A percentile compares a stretch with the other conserved stretches of the same genome.
Conservation (phyloP, 2,888 invertebrate species). For the Sycophila texana region DNA sequence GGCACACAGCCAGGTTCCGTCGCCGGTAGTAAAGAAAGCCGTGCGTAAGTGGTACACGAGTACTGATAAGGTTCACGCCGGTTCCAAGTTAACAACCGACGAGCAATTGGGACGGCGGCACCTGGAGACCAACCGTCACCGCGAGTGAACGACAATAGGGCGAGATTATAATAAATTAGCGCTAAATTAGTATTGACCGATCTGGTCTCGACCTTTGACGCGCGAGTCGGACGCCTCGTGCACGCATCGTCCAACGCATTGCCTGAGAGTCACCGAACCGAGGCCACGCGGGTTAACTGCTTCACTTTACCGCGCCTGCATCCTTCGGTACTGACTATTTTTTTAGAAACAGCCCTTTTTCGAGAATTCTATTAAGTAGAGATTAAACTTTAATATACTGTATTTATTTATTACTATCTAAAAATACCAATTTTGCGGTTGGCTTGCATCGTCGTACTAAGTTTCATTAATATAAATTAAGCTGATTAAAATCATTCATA, state of each 20-base stretch:
- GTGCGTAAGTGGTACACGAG: too few species aligned
- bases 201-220: slow-evolving; percentile 64
- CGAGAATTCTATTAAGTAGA: too few species aligned
- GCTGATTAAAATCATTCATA: too few species aligned
- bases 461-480: too few species aligned
- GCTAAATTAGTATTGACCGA: slow-evolving; percentile 71
- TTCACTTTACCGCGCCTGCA: not conserved
- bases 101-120: not conserved
- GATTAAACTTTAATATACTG: too few species aligned
- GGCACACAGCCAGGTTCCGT: too few species aligned
- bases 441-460: too few species aligned
- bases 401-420: too few species aligned
- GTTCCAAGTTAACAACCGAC: slow-evolving; percentile 25
- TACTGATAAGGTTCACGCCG: not conserved
- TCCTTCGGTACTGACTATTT: not conserved
- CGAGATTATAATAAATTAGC: slow-evolving; percentile 71
- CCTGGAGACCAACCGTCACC: not conserved
- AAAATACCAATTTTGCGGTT: too few species aligned
- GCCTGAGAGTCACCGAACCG: not conserved
- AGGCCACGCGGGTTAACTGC: slow-evolving; percentile 2
- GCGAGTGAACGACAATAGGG: slow-evolving; percentile 61
- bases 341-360: too few species aligned
- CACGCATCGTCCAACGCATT: slow-evolving; percentile 8
- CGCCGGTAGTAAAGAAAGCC: too few species aligned
- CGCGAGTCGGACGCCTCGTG: slow-evolving; percentile 36